Base-by-base conservation (phyloP, 1,140 invertebrate species). In the Geopemphigus sp. region DNA sequence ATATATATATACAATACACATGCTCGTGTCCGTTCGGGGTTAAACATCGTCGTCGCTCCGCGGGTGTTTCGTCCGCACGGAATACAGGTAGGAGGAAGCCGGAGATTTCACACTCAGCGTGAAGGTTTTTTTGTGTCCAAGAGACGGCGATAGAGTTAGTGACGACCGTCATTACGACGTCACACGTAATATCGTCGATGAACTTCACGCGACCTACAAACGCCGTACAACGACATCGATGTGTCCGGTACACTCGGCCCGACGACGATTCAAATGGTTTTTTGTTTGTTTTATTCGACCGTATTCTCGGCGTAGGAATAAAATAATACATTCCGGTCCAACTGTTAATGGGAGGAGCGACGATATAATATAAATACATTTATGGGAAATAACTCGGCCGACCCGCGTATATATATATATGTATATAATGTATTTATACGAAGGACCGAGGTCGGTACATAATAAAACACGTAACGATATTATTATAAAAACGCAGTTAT, bases 31-130 rank as follows among this genome's bases (percentile, higher is more conserved):
- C 8, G 24, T 8, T 29, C 22, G 50, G 68, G 68, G 26, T 17
- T 72, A 3, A 72, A 54, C 47, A 54, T 70, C 47, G 45, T 72
- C 47, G 68, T n/a, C 68, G 24, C 68, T 72, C 47, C 39, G 74
- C 22, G 57, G 74, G 56, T 39, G 61, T 53, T 72, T 78, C 57
- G 45, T 78, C 57, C 39, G 22, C 24, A 45, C 39, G 22, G 63
- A 78, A 78, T 78, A 57, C 57, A 8, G 45, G 17, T 45, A 78
- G 74, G 74, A 78, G 74, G 74, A 78, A 78, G 74, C 47, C 32
- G 6, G 15, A 63, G 74, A 78, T 78, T 78, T 78, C 57, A 78
- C 57, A 78, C 74, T 0, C 74, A 63, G 74, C 74, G 17, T 57
- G 74, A 63, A 63, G 54, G 19, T 78, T 50, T 47, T 54, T 47